Conservation (phyloP, 2,797 vertebrate genomes). For the Taenioides sp. region DNA sequence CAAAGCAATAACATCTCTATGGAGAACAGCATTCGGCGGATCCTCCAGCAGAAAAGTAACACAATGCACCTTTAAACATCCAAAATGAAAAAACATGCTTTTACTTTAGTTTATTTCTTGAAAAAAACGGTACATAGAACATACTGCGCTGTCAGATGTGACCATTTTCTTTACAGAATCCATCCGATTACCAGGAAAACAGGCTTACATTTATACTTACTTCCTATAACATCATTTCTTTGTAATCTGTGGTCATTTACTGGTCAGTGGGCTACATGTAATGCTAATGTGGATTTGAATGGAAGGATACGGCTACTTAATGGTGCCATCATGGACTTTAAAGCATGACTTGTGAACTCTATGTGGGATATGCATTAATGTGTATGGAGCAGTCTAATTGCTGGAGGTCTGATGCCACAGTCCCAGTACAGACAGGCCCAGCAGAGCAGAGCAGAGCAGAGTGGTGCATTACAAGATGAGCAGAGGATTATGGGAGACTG, state of each 20-base stretch:
- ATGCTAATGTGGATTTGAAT: constrained; percentile 4
- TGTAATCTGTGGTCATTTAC: not conserved
- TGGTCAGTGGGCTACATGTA: not conserved
- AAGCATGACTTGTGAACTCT: not conserved
- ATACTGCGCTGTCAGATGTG: not conserved
- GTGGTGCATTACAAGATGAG: constrained; percentile 77
- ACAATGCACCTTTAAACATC: too few species aligned
- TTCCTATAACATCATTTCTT: not conserved
- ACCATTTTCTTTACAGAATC: not conserved
- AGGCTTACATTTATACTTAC: not conserved
- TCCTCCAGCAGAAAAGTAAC: too few species aligned
- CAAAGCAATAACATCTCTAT: too few species aligned
- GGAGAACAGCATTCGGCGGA: too few species aligned
- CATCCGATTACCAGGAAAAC: not conserved
- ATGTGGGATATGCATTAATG: constrained; percentile 5
- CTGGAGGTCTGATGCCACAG: constrained; percentile 30
- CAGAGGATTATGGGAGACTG: constrained; percentile 77
- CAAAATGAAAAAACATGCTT: too few species aligned
- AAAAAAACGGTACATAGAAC: too few species aligned
- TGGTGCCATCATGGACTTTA: not conserved
- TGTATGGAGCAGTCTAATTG: constrained; percentile 51
- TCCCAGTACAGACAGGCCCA: constrained; percentile 58
- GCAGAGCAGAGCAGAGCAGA: not conserved
- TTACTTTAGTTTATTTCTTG: too few species aligned
- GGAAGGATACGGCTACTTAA: not conserved